Base-by-base conservation (phyloP, 2,113 vertebrate genomes). In the Odocoileus hemionus region DNA sequence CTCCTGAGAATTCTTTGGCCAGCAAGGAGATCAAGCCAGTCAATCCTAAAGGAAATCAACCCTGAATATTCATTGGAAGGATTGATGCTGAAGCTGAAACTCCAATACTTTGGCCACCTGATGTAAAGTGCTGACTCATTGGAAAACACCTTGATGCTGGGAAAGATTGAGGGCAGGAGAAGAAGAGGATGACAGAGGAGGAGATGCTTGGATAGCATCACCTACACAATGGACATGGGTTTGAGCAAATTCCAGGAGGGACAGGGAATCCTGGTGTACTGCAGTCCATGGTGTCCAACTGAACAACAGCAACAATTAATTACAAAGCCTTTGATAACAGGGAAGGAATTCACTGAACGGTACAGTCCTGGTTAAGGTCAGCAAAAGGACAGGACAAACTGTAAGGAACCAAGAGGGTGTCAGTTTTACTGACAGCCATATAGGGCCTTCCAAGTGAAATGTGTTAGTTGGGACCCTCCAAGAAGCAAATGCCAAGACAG, bases 51-150 rank as follows among this genome's bases (percentile, higher is more conserved):
- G 19, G 19, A 36, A 23, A 70, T 36, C n/a, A 70, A 36, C 9
- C 64, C 64, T 36, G 64, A 12, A 36, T 70, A n/a, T 70, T 70
- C 17, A 70, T 11, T 36, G 64, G 17, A 36, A 70, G n/a, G 2
- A 21, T 19, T n/a, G n/a, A 23, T 36, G n/a, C n/a, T 21, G 64
- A 70, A 36, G 10, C 9, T 70, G 64, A 70, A 36, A 36, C n/a
- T 36, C 64, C 64, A 70, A 12, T 36, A 70, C 9, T 70, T 70
- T 36, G n/a, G n/a, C 64, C 9, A 21, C n/a, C 64, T 21, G 64
- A 21, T 36, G 33, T 11, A 36, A 36, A 70, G 9, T 36, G 2
- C 64, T 0, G 1, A 21, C n/a, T 70, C 17, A 21, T 11, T 70
- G 64, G 17, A 21, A 36, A 70, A 70, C 9, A 70, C 9, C 2